Base-by-base conservation (phyloP, 1,140 invertebrate genomes). In the Macrobrachium nipponense region DNA sequence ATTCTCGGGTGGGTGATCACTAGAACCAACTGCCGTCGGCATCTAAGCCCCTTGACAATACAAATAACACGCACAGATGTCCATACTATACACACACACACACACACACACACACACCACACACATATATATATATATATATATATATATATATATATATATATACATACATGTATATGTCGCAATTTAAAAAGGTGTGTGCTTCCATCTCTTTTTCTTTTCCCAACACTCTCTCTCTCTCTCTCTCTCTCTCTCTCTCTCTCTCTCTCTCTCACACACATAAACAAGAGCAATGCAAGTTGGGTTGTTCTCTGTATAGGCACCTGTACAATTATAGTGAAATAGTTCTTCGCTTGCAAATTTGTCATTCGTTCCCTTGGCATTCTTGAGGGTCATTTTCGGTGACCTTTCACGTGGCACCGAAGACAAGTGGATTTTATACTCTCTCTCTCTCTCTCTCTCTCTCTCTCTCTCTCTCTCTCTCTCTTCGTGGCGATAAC, bases 181-280 rank as follows among this genome's bases (percentile, higher is more conserved):
- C 17, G 6, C 7, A 10, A 10, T 51, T n/a, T n/a, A n/a, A n/a
- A n/a, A n/a, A 36, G 27, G 4, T 36, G 27, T 79, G 60, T 43
- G 36, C 23, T 43, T 43, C 78, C 60, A 43, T 43, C 61, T 66
- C 78, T 62, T 0, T 61, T 20, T 72, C 68, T n/a, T 12, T 66
- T 6, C 27, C 64, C 27, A n/a, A 20, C 64, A 10, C 64, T 66
- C 64, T 66, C 64, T 66, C 64, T 66, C 64, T 66, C 64, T 66
- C 64, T 66, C 64, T 66, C 64, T 66, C 64, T 66, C 64, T 66
- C 64, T 66, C 64, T 66, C 64, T 66, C 64, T 66, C 64, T 66
- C 64, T 66, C 64, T 66, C 64, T 66, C 64, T 66, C 64, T 10
- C 64, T 10, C 64, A 20, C 64, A 20, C 64, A 20, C 64, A 20